Conservation (phyloP, 2,113 vertebrate genomes). For the Myrmecophaga tridactyla region DNA sequence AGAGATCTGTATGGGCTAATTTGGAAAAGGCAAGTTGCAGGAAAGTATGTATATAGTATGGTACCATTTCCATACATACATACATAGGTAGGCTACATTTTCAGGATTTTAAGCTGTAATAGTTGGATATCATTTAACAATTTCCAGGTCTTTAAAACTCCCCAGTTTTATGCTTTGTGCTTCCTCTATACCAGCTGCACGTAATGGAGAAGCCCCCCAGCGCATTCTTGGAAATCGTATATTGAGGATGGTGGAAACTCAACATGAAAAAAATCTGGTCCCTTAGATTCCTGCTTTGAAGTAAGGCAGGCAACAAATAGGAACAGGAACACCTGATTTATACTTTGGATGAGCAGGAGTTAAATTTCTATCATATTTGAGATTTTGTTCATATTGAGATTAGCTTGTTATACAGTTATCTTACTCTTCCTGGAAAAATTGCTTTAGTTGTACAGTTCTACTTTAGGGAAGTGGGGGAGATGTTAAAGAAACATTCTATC, state of each 20-base stretch:
- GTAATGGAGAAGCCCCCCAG: background rate
- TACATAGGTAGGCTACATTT: no score
- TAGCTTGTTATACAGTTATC: background rate
- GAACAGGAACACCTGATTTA: no score
- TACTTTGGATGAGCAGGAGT: background rate
- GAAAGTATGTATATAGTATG: no score
- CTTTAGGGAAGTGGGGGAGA: background rate
- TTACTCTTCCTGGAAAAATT: background rate
- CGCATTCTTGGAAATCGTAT: background rate
- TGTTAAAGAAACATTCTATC: background rate
- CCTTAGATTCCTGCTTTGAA: background rate
- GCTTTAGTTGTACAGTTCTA: background rate
- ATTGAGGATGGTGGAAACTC: background rate
- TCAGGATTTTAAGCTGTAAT: background rate
- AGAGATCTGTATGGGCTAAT: background rate
- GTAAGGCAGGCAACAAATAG: no score
- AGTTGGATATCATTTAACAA: accelerated
- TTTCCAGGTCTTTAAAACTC: background rate
- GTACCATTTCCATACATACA: background rate
- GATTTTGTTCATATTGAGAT: background rate
- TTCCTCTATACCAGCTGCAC: background rate
- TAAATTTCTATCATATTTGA: background rate
- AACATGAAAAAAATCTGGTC: background rate
- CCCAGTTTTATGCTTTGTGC: no score
- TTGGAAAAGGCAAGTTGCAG: background rate